Evolutionary conservation across 2,113 vertebrate species (phyloP).

Genomic region (Myiozetetes cayanensis): DNA sequence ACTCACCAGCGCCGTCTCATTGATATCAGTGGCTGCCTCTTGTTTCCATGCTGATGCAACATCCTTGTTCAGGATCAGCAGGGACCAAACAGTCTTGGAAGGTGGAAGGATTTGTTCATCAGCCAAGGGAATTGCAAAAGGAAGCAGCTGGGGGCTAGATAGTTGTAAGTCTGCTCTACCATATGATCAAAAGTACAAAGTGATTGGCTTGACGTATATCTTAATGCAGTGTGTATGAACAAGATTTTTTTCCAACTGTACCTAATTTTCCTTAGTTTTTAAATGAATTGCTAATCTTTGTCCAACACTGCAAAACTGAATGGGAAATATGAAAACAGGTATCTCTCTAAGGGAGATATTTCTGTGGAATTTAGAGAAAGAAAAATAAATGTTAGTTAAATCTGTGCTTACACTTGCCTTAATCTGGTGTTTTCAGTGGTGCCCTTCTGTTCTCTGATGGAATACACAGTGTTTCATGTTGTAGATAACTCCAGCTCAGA

Average conservation of each 20-base stretch:
- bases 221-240: background rate
- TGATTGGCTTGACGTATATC: background rate
- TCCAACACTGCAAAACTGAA: background rate
- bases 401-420: constrained; percentile 15
- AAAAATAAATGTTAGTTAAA: constrained; percentile 11
- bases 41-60: background rate
- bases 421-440: constrained; percentile 32
- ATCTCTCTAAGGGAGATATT: background rate
- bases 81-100: background rate
- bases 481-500: background rate
- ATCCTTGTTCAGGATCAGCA: background rate
- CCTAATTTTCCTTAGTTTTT: background rate
- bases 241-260: background rate
- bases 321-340: background rate
- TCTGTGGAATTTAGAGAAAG: background rate
- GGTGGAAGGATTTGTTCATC: background rate
- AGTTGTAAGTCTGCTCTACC: background rate
- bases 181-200: background rate
- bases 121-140: background rate
- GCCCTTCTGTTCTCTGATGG: constrained; percentile 10
- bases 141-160: background rate
- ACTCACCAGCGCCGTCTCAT: background rate
- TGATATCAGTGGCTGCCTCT: background rate
- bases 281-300: background rate
- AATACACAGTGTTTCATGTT: background rate